Evolutionary conservation across 2,113 vertebrate genomes (phyloP), one percentile per base, ranked within the genome.

Genomic region (Albula glossodonta): DNA sequence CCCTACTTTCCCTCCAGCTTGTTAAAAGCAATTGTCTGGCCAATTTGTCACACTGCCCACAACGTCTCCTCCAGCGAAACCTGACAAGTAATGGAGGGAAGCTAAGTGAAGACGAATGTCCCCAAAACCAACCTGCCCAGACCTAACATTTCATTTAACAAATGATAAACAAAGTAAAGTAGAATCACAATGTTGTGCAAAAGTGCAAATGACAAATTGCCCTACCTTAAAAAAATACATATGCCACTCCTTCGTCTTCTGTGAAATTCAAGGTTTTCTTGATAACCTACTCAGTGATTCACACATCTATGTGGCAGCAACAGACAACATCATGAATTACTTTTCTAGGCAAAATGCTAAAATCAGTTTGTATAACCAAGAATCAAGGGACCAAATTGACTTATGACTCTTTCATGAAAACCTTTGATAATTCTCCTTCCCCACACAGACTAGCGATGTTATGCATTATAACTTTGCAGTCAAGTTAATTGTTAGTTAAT

Each of bases 21-120:
- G 94, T 95, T 96, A 95, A 94, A 95, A 93, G 90, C 92, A 93
- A 94, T 96, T 92, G 94, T 94, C 92, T 92, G 90, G 91, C 92
- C 93, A 92, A 94, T 95, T 93, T 94, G 93, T 96, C 94, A 95
- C 88, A 88, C 82, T 84, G 91, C 89, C 89, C 89, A 86, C 88
- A 91, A 89, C 82, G 57, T 88, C 87, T 90, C 89, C 91, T 88
- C 87, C 52, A 88, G 88, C 88, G 85, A 88, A 84, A 85, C 82
- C 88, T 86, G 86, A 89, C 86, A 83, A 84, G 88, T 85, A 87
- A 88, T 82, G 80, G 87, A 87, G 83, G 85, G 74, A 83, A 84
- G 86, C 85, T 56, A 81, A 85, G 86, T 86, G 77, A 87, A 91
- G 89, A 90, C 87, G 85, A 91, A 92, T 92, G 87, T 86, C 56